Evolutionary conservation across 2,797 vertebrate genomes (phyloP), one percentile per base, ranked within the genome.

Genomic region (Dromococcyx pavoninus): DNA sequence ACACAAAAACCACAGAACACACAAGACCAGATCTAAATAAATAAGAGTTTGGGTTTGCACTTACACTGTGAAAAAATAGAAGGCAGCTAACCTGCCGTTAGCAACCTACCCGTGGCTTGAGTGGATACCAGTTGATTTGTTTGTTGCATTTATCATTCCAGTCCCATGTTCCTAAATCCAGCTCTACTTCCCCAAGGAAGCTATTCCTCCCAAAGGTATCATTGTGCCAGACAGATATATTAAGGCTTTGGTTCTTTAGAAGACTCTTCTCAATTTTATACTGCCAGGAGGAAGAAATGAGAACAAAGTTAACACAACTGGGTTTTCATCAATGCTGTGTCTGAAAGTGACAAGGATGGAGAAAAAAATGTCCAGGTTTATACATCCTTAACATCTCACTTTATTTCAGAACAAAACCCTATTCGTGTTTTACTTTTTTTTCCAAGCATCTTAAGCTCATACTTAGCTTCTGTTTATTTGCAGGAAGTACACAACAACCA

Each of bases 161-260:
- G 95, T 99, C 98, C 99, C 99, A 99, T 10, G 97, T 96, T 62
- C 98, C 98, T 93, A 99, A 93, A 95, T 99, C 98, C 82, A 99
- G 86, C 57, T 99, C 98, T 89, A 99, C 98, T 94, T 99, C 98
- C 11, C 99, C 99, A 67, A 99, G 98, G 95, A 99, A 99, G 89
- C 97, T 98, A 93, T 99, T 99, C 48, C 98, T 98, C 28, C 99
- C 98, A 97, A 99, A 99, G 4, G 96, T 98, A 93, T 99, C 98
- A 11, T 99, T 98, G 93, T 99, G 99, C 99, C 99, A 99, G 71
- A 99, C 98, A 0, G 99, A 99, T 58, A 99, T 48, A 84, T 98
- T 99, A 86, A 99, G 91, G 33, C 85, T 98, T 88, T 98, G 99
- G 51, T 95, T 97, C 96, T 98, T 98, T 87, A 99, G 89, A 57